Conservation (phyloP, 2,113 vertebrate species). For the Odontophorus gujanensis region DNA sequence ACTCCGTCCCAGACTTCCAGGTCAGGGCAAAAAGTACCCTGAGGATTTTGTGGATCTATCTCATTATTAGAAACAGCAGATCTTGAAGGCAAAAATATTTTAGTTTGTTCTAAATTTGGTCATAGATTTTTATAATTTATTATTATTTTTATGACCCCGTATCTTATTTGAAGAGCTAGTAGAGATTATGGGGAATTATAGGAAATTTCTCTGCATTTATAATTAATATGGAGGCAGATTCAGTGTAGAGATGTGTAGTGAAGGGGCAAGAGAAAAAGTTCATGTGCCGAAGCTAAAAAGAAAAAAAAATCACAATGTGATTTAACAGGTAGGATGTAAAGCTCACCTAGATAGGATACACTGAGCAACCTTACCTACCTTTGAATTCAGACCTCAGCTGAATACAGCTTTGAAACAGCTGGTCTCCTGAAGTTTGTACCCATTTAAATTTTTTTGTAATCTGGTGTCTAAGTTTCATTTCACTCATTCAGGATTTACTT, state of each 20-base stretch:
- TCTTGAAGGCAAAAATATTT: neutral
- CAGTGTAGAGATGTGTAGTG: neutral
- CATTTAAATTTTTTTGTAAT: neutral
- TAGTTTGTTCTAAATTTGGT: neutral
- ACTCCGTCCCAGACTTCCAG: too few relatives aligned
- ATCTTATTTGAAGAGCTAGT: neutral
- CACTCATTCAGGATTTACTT: neutral
- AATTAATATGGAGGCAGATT: neutral
- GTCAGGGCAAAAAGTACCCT: too few relatives aligned
- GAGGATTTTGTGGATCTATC: neutral
- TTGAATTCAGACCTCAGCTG: neutral
- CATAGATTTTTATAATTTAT: neutral
- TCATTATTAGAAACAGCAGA: neutral
- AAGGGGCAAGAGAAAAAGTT: neutral
- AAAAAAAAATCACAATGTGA: neutral
- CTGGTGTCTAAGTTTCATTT: neutral
- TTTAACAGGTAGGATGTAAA: fast-evolving
- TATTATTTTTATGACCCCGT: neutral
- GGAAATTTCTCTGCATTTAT: neutral
- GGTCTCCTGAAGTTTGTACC: neutral
- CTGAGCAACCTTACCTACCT: neutral
- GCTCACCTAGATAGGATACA: neutral
- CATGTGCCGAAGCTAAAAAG: neutral
- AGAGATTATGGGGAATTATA: neutral
- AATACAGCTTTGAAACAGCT: neutral